These are phyloP conservation scores for Ctenochaetus hawaiiensis DNA, from an alignment of 2,797 vertebrate genomes.

Conservation along the genomic window DNA sequence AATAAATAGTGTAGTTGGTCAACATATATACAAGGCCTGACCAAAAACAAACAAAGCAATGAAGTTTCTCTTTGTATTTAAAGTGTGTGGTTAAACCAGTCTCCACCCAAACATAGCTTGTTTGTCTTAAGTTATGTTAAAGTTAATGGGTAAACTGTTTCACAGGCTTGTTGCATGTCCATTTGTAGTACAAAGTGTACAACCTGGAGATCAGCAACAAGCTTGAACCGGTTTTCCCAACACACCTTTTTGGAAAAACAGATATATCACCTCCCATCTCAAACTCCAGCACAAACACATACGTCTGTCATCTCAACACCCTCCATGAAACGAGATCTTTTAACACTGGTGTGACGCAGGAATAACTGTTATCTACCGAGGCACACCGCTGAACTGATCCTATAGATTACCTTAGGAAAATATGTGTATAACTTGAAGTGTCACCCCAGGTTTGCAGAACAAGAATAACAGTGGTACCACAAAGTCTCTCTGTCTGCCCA, in stretches of 20 bases:
- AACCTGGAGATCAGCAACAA: no score
- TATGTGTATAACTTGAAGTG: not conserved
- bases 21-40: not conserved
- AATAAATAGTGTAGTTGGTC: not conserved
- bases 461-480: not conserved
- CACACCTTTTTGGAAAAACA: no score
- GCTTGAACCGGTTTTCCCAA: no score
- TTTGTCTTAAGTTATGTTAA: not conserved
- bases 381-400: not conserved
- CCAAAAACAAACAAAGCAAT: not conserved
- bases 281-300: constrained; percentile 2
- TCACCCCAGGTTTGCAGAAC: not conserved
- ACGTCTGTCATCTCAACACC: not conserved
- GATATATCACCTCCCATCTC: not conserved
- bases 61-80: not conserved
- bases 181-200: no score
- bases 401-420: not conserved
- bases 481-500: not conserved
- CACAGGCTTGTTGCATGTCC: no score
- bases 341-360: constrained; percentile 9
- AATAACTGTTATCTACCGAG: no score
- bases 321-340: constrained; percentile 30
- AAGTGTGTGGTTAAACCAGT: not conserved
- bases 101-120: not conserved
- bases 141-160: not conserved